Conservation (phyloP, 2,113 vertebrate species). For the Protomyctophum bolini region DNA sequence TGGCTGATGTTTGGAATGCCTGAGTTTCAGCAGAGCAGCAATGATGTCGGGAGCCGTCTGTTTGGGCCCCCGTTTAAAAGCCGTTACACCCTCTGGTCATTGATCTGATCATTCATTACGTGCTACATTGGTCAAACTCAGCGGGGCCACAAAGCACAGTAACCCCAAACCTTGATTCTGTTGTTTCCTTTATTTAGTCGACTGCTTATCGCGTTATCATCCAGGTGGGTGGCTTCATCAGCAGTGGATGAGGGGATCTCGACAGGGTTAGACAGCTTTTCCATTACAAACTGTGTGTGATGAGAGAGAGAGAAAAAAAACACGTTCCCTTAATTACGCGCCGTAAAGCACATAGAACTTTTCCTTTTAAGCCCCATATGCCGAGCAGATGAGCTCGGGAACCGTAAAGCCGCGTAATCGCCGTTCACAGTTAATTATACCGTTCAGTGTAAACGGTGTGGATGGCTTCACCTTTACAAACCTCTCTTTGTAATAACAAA, state of each 20-base stretch:
- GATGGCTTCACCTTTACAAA: constrained; percentile 34
- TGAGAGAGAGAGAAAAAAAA: constrained; percentile 40
- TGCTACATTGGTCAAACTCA: constrained; percentile 24
- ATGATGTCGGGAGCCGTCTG: constrained; percentile 46
- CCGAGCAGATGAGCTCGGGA: constrained; percentile 60
- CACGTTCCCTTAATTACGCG: constrained; percentile 55
- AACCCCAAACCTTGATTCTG: constrained; percentile 29
- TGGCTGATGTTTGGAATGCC: constrained; percentile 56
- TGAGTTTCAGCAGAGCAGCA: constrained; percentile 49
- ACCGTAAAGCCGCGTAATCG: constrained; percentile 3
- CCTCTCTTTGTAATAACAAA: constrained; percentile 57
- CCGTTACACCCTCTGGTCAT: constrained; percentile 23
- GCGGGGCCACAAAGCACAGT: constrained; percentile 10
- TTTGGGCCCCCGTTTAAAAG: constrained; percentile 25
- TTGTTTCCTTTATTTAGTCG: constrained; percentile 45
- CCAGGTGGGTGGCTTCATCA: constrained; percentile 64
- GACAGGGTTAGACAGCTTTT: constrained; percentile 49
- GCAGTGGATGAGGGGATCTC: constrained; percentile 38
- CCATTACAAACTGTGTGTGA: constrained; percentile 65
- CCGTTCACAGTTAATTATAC: constrained; percentile 35
- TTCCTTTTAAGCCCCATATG: constrained; percentile 48
- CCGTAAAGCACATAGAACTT: constrained; percentile 26
- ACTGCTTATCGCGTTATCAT: constrained; percentile 31
- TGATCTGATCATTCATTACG: constrained; percentile 22
- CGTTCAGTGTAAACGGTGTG: constrained; percentile 45